Conservation (phyloP, 1,140 invertebrate genomes). For the Druon quercuslanigerum region DNA sequence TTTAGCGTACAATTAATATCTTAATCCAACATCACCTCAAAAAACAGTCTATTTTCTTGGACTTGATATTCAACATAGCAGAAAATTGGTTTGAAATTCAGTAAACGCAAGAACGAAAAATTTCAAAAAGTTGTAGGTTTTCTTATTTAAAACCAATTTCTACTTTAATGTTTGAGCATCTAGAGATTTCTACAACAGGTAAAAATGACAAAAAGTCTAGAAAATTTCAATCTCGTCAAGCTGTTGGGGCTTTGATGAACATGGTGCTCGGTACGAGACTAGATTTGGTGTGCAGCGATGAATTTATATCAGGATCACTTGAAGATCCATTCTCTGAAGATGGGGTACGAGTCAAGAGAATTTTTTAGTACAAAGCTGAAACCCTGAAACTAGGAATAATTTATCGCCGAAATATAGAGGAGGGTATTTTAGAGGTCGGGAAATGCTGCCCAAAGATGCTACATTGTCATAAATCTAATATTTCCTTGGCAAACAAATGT, state of each 20-base stretch:
- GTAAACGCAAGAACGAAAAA: conserved; percentile 60
- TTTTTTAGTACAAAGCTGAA: conserved; percentile 61
- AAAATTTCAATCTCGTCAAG: conserved; percentile 66
- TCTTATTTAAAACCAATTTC: conserved; percentile 63
- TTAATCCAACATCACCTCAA: conserved; percentile 57
- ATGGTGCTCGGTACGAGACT: conserved; percentile 68
- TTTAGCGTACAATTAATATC: conserved; percentile 52
- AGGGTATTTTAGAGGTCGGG: conserved; percentile 48
- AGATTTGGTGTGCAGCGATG: conserved; percentile 64
- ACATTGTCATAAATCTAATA: too few species aligned
- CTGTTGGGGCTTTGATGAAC: conserved; percentile 66
- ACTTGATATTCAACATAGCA: conserved; percentile 53
- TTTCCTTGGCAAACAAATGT: too few species aligned
- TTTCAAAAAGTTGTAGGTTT: conserved; percentile 62
- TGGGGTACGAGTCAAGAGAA: conserved; percentile 58
- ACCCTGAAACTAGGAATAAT: conserved; percentile 56
- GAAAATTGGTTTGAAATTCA: conserved; percentile 50
- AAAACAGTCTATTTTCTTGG: conserved; percentile 56
- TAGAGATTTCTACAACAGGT: conserved; percentile 44
- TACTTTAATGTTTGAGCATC: conserved; percentile 57
- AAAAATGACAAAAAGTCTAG: conserved; percentile 43
- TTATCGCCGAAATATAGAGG: conserved; percentile 47
- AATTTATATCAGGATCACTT: conserved; percentile 59
- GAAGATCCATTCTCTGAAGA: conserved; percentile 64
- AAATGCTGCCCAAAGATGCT: too few species aligned